These are phyloP conservation scores for Eilema sororculum DNA, from an alignment of 2,888 invertebrate species.

Conservation along the genomic window DNA sequence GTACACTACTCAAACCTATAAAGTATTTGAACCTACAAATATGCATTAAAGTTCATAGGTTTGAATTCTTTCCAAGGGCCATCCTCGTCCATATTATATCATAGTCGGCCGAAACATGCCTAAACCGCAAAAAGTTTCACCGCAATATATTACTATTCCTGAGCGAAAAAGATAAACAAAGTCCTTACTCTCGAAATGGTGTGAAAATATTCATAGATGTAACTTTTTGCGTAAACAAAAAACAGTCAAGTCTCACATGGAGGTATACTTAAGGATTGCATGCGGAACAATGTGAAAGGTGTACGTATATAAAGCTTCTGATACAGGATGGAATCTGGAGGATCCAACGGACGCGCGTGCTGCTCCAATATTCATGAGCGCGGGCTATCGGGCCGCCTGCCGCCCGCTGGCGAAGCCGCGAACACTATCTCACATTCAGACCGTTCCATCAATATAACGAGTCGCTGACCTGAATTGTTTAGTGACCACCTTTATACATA, in stretches of 20 bases:
- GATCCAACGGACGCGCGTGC: slow-evolving; percentile 67
- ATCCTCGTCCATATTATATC: slow-evolving; percentile 35
- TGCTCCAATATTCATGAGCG: slow-evolving; percentile 79
- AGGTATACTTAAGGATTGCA: slow-evolving; percentile 54
- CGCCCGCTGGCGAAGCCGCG: slow-evolving; percentile 51
- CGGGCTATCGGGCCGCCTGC: slow-evolving; percentile 51
- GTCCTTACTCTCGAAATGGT: slow-evolving; percentile 44
- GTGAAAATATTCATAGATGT: slow-evolving; percentile 51
- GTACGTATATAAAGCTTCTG: slow-evolving; percentile 60
- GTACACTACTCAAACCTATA: slow-evolving; percentile 44
- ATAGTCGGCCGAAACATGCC: slow-evolving; percentile 43
- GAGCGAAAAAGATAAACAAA: slow-evolving; percentile 51
- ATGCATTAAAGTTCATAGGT: too few relatives aligned
- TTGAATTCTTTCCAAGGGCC: slow-evolving; percentile 46
- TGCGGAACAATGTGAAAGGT: slow-evolving; percentile 63
- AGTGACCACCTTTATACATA: slow-evolving; percentile 67
- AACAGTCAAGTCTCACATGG: slow-evolving; percentile 45
- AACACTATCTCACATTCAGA: slow-evolving; percentile 72
- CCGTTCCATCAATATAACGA: slow-evolving; percentile 77
- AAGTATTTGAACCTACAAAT: slow-evolving; percentile 45
- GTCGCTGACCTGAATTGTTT: slow-evolving; percentile 75
- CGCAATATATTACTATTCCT: slow-evolving; percentile 50
- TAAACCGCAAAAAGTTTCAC: slow-evolving; percentile 48
- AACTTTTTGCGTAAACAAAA: slow-evolving; percentile 56
- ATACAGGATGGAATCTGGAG: slow-evolving; percentile 71